phyloP scores from a whole-genome alignment of 2,888 invertebrate genomes.

The Cyaniris semiargus region DNA sequence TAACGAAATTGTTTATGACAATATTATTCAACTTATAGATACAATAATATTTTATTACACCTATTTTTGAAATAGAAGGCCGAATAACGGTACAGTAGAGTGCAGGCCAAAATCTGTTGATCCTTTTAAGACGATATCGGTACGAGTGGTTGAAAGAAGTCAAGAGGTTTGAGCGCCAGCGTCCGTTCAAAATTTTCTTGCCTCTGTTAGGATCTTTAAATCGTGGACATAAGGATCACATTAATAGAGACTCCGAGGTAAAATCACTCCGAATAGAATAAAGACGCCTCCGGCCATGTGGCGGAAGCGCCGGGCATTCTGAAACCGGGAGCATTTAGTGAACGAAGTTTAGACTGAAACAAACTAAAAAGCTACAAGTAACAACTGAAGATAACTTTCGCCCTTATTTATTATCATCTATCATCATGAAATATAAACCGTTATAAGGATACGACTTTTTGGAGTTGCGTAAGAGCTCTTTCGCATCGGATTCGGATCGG shows the following conservation, averaged over 20 bases:
- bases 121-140: constrained; percentile 3
- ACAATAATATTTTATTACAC: constrained; percentile 2
- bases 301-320: constrained; percentile 4
- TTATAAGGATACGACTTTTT: no score
- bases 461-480: no score
- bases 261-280: neutral
- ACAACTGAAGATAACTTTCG: no score
- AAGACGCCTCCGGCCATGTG: constrained; percentile 15
- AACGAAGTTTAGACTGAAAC: neutral
- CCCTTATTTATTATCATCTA: no score
- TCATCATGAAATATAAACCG: no score
- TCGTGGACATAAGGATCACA: neutral
- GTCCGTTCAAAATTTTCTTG: neutral
- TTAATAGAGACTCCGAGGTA: neutral
- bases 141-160: neutral
- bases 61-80: neutral
- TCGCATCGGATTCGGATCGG: no score
- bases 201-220: neutral
- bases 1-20: constrained; percentile 8
- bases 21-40: neutral
- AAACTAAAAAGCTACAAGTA: neutral
- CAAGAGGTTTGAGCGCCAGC: neutral
- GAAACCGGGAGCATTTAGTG: neutral
- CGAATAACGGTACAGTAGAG: neutral
- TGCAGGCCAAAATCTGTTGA: constrained; percentile 13